Evolutionary conservation across 2,888 invertebrate species (phyloP), one percentile per base, ranked within the genome.

Genomic region (Pandemis corylana): DNA sequence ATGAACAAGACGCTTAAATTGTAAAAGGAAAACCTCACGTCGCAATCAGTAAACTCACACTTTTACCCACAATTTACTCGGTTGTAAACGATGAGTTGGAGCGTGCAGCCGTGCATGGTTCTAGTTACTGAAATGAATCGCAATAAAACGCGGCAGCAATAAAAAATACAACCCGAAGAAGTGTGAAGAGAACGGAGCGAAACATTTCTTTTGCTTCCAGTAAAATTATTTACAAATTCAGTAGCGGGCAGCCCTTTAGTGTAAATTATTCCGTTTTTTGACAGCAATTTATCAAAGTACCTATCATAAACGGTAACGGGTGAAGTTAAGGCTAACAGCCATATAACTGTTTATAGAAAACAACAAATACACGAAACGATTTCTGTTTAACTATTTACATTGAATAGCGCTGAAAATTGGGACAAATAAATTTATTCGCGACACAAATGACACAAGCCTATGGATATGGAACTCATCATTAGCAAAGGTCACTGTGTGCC

Each of bases 231-330:
- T 65, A 69, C 69, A 69, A 69, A 65, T 69, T 59, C 69, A 28
- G 65, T 69, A 49, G 59, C 28, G 61, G 72, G 73, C 59, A 74
- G 69, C 65, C 49, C 69, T 74, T 74, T 74, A 65, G 65, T 69
- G 59, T 61, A 69, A 74, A 65, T 74, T 65, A 65, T 69, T 74
- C 65, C 65, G 65, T 74, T 74, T 74, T 74, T 69, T 69, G 73
- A 65, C 69, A 28, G 65, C 61, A 69, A 69, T 74, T 69, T 74
- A 65, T 74, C 69, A 69, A 65, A 65, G 61, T 69, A 59, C 46
- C 49, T 28, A 65, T 65, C 63, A 74, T 74, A 69, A 74, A 65
- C 46, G 68, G 36, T 49, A 69, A 71, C 59, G 49, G 64, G 59
- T 56, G 46, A 68, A 73, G 46, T 59, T 66, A 66, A 46, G 36